Percentiles rank a stretch among this genome's conserved stretches.
Evolutionary conservation across 2,113 vertebrate species (phyloP).

Genomic region (Hypomesus transpacificus): DNA sequence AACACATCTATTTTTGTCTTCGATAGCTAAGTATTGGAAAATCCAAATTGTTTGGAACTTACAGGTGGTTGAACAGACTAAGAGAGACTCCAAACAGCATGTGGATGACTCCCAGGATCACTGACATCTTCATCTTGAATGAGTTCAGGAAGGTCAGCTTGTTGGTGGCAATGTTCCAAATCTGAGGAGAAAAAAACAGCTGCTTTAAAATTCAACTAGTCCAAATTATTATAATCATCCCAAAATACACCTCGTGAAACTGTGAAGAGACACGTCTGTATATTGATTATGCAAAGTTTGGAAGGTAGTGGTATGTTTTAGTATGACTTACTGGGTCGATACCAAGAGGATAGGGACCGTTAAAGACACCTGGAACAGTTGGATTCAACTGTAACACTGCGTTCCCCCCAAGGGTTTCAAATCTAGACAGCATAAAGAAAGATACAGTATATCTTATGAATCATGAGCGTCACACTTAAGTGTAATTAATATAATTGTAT

Average conservation of each 20-base stretch:
- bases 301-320: too few relatives aligned
- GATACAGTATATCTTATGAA: slow-evolving; percentile 5
- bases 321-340: slow-evolving; percentile 86
- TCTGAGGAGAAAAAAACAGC: slow-evolving; percentile 64
- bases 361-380: slow-evolving; percentile 83
- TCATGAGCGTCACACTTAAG: background rate
- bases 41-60: slow-evolving; percentile 39
- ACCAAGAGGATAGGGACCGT: slow-evolving; percentile 91
- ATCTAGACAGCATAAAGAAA: slow-evolving; percentile 49
- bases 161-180: slow-evolving; percentile 95
- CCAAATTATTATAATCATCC: too few relatives aligned
- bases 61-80: slow-evolving; percentile 95
- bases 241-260: too few relatives aligned
- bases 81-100: slow-evolving; percentile 92
- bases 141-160: slow-evolving; percentile 98
- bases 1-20: background rate
- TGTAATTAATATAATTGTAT: background rate
- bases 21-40: background rate
- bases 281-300: too few relatives aligned
- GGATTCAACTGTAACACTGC: slow-evolving; percentile 86
- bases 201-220: background rate
- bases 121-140: slow-evolving; percentile 99
- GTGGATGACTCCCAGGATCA: slow-evolving; percentile 92
- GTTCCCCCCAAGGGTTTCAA: slow-evolving; percentile 75
- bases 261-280: too few relatives aligned